These are phyloP conservation scores for Mythimna albipuncta DNA, from an alignment of 2,888 invertebrate species.

Conservation along the genomic window DNA sequence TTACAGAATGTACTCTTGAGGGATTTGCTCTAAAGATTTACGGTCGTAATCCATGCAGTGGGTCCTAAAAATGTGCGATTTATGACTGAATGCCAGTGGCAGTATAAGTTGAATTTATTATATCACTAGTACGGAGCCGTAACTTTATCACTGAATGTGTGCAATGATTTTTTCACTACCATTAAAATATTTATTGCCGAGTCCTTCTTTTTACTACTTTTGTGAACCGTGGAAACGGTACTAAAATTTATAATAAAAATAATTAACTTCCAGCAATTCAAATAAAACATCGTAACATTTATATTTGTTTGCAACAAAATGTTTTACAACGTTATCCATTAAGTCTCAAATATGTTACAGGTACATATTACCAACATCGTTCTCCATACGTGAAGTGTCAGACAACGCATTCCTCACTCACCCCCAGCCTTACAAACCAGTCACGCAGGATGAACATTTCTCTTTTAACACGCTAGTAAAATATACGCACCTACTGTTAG, in stretches of 20 bases:
- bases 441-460: constrained; percentile 10
- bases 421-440: constrained; percentile 4
- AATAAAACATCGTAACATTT: neutral
- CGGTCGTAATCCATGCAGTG: constrained; percentile 60
- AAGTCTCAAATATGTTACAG: neutral
- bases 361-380: neutral
- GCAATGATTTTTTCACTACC: constrained; percentile 57
- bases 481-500: neutral
- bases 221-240: neutral
- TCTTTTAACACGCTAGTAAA: constrained; percentile 9
- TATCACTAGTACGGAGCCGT: constrained; percentile 44
- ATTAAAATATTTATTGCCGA: constrained; percentile 51
- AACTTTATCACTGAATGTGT: constrained; percentile 33
- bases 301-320: neutral
- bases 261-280: neutral
- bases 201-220: constrained; percentile 27
- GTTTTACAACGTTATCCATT: neutral
- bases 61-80: constrained; percentile 64
- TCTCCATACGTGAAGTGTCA: neutral
- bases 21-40: constrained; percentile 62
- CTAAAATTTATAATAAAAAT: constrained; percentile 3
- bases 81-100: constrained; percentile 57
- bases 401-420: constrained; percentile 23
- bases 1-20: constrained; percentile 39
- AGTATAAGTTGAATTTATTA: constrained; percentile 61